Percentiles rank a stretch among this genome's conserved stretches.
These are phyloP conservation scores for Bryconaethiops microstoma DNA, from an alignment of 2,797 vertebrate genomes.

Conservation along the genomic window DNA sequence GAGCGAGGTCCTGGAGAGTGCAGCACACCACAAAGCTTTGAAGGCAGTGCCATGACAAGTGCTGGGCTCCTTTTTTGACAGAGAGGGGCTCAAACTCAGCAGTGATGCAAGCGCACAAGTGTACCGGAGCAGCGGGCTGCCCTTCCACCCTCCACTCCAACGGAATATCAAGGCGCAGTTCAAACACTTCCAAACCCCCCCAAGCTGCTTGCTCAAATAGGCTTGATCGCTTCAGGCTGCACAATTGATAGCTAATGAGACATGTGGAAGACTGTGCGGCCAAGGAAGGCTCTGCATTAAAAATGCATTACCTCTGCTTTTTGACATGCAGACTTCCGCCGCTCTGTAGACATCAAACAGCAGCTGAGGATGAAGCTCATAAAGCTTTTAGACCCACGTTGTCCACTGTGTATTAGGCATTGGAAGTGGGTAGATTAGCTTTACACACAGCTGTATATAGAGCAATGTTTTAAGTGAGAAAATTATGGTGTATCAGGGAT, in stretches of 20 bases:
- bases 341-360: not conserved
- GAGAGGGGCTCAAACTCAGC: not conserved
- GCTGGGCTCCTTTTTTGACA: not conserved
- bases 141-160: not conserved
- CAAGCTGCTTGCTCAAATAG: not conserved
- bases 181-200: not conserved
- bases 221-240: not conserved
- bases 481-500: not conserved
- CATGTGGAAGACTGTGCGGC: not conserved
- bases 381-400: not conserved
- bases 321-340: not conserved
- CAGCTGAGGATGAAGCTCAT: not conserved
- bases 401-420: not conserved
- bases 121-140: not conserved
- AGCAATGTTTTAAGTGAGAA: too few relatives aligned
- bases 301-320: constrained; percentile 16
- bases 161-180: not conserved
- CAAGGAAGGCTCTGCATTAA: not conserved
- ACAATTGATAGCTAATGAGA: not conserved
- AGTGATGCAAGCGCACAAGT: not conserved
- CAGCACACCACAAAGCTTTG: constrained; percentile 20
- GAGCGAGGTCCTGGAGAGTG: constrained; percentile 11
- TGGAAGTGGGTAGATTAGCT: not conserved
- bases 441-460: not conserved
- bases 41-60: not conserved